Evolutionary conservation across 2,888 invertebrate species (phyloP).

Genomic region (Catocala sponsa): DNA sequence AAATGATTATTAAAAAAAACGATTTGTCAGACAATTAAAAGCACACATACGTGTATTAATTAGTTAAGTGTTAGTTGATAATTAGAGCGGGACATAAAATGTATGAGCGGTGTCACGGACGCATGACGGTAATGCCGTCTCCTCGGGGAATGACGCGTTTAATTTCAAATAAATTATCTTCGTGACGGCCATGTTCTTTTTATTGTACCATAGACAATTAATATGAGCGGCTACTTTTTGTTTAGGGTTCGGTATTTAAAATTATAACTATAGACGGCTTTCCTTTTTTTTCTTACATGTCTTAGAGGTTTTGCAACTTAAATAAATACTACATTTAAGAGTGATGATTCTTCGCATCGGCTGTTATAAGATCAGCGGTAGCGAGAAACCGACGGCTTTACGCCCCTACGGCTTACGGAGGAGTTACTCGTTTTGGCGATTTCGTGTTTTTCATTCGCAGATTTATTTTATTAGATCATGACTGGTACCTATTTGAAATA

Average conservation of each 20-base stretch:
- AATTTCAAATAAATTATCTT: constrained; percentile 47
- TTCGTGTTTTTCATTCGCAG: no score
- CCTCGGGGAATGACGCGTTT: constrained; percentile 36
- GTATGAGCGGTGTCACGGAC: constrained; percentile 43
- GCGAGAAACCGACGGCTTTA: no score
- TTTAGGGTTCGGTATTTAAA: not conserved
- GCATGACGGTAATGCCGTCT: constrained; percentile 34
- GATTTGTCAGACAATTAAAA: constrained; percentile 55
- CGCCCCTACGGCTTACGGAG: no score
- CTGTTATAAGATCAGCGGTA: no score
- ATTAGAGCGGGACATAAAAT: constrained; percentile 41
- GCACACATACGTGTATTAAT: constrained; percentile 43
- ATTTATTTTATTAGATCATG: no score
- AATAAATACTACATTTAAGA: not conserved
- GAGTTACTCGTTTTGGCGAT: no score
- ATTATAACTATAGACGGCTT: no score
- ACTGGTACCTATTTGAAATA: no score
- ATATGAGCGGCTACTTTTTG: constrained; percentile 6
- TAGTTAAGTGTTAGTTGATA: constrained; percentile 42
- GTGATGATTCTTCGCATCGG: no score
- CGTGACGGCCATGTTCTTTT: constrained; percentile 14
- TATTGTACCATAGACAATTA: constrained; percentile 24
- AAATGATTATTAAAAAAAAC: constrained; percentile 40
- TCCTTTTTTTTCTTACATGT: not conserved
- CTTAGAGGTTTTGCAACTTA: not conserved